phyloP scores from a whole-genome alignment of 2,797 vertebrate genomes.

The Gephyroberyx darwinii region DNA sequence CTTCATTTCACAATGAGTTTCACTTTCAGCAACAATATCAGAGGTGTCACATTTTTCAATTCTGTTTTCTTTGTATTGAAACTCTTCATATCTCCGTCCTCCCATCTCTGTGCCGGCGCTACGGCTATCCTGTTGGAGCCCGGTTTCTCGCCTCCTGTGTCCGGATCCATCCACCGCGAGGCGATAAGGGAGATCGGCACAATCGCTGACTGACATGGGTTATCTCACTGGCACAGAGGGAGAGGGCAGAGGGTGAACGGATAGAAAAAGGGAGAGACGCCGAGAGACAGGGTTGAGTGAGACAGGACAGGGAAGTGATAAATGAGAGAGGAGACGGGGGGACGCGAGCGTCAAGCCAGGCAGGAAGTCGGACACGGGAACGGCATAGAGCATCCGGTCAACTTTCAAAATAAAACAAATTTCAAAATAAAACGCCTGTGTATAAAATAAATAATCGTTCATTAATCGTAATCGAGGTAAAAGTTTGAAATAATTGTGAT shows the following conservation, averaged over 20 bases:
- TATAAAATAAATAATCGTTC: no score
- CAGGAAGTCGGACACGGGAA: no score
- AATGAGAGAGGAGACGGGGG: neutral
- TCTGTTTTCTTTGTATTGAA: neutral
- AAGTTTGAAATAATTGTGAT: no score
- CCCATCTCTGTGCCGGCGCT: neutral
- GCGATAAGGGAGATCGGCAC: constrained; percentile 31
- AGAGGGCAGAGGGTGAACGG: constrained; percentile 13
- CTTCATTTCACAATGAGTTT: no score
- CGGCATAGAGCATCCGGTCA: no score
- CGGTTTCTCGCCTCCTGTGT: constrained; percentile 1
- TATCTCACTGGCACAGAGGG: constrained; percentile 21
- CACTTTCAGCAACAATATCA: no score
- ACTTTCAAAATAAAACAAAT: no score
- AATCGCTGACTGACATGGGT: constrained; percentile 19
- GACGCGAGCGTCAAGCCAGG: no score
- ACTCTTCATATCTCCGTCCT: neutral
- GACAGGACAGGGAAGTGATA: neutral
- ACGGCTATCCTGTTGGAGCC: no score
- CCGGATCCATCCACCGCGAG: constrained; percentile 11
- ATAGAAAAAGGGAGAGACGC: neutral
- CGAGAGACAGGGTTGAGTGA: neutral
- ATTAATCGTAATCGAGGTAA: no score
- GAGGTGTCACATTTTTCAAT: no score
- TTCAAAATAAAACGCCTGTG: no score